Base-by-base conservation (phyloP, 1,140 invertebrate species). In the Nilaparvata lugens region DNA sequence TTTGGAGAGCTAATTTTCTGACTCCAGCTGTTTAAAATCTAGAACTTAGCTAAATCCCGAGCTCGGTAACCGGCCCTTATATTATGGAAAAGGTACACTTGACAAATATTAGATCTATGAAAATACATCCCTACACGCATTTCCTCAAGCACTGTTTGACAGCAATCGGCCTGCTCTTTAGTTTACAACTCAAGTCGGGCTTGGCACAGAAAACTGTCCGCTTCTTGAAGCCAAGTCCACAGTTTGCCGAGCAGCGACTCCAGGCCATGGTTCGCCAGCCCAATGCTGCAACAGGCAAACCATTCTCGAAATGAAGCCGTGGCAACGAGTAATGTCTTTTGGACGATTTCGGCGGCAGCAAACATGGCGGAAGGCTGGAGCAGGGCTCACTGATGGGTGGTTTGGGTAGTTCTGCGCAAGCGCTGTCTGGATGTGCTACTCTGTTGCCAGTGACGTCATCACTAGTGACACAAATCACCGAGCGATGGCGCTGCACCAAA, bases 221-320 rank as follows among this genome's bases (percentile, higher is more conserved):
- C 7, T 83, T 78, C 35, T 83, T 78, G 16, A 82, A 76, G 13
- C 80, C 78, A 1, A 78, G 74, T 5, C 83, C 83, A 68, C 89
- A 92, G 1, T 82, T 87, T 0, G 85, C 79, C 2, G 88, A 84
- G 67, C 90, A 93, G 62, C 85, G 81, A 67, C 89, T 86, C 89
- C 90, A 93, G 0, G 86, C 85, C 1, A 88, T 88, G 4, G 82
- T 74, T 84, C 85, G 87, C 88, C 88, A 90, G 25, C 13, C 48
- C 53, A n/a, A 11, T 38, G 3, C 18, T n/a, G n/a, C 24, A 21
- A 21, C 42, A 52, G 53, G 13, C 23, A 23, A 21, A 24, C 19
- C 23, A 40, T 14, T 19, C 4, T 60, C 14, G 45, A 24, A 28
- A 55, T 48, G 7, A 43, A 21, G 4, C 25, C 28, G 23, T 55